Evolutionary conservation across 2,888 invertebrate species (phyloP), one percentile per base, ranked within the genome.

Genomic region (Erebia aethiops): DNA sequence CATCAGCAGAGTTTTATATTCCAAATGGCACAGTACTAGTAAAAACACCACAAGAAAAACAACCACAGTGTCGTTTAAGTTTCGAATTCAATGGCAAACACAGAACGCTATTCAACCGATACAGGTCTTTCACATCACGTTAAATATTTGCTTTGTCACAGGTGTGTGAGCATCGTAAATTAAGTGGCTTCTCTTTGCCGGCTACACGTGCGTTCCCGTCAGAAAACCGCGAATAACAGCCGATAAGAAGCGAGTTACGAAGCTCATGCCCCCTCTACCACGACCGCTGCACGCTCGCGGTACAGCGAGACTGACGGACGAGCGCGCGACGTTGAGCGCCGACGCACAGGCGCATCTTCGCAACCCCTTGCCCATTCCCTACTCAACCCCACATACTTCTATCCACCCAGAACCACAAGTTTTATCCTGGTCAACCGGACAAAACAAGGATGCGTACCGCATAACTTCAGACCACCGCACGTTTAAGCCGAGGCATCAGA

Each of bases 131-230:
- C 91, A 91, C 91, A 88, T 87, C 90, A 89, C 90, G 87, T 83
- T 81, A 86, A 88, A 89, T 87, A 89, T 87, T 88, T 86, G 85
- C 82, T 84, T 83, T 83, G 89, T 87, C 90, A 91, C 91, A 91
- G 88, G 90, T 91, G 90, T 83, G 86, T 82, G 81, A 80, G 82
- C 80, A 64, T 77, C 76, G 85, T 85, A 83, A 85, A 86, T 84
- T 1, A 84, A 79, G 80, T 78, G 78, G 84, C 82, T 83, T 83
- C 41, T 81, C 78, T 81, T 79, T 78, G 84, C 83, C 83, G 84
- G 83, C 79, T 83, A 88, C 91, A 92, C 92, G 93, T 92, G 93
- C 90, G 89, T 84, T 82, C 85, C 83, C 84, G 87, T 82, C 86
- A 85, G 89, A 83, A 86, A 85, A 83, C 87, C 89, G 90, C 90